Base-by-base conservation (phyloP, 1,140 invertebrate species). In the Drosophila sp. region DNA sequence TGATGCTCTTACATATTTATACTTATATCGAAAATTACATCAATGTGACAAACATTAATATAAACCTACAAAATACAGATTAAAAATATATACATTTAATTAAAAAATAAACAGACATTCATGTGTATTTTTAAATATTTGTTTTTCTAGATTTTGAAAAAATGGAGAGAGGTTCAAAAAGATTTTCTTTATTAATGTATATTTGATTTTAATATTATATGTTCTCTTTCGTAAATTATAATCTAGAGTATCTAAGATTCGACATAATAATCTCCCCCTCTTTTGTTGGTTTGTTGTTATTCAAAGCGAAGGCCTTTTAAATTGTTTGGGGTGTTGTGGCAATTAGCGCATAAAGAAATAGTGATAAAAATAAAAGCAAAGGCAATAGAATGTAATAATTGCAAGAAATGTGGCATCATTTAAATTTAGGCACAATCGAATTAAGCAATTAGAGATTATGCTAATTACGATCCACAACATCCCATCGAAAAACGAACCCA, bases 401-500 rank as follows among this genome's bases (percentile, higher is more conserved):
- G 40, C 53, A 46, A 45, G 50, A 57, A 57, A 67, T 59, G 64
- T 34, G 65, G 32, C 56, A 66, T 40, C 77, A 74, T 80, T 84
- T 74, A 53, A 41, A 36, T 72, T 63, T 67, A 16, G 43, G 57
- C 54, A 62, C 34, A 75, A 58, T 54, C 66, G 75, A 61, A 76
- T 78, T 70, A 72, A 70, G 78, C 78, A 87, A 87, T 87, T 86
- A 75, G 53, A 62, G 64, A 32, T 66, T 73, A 84, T 86, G 74
- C 50, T 78, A 86, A 86, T 86, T 78, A 36, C 40, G 34, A 16
- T 29, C 13, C 29, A 13, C 36, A 32, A 14, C 14, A 40, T 2
- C 11, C 29, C 32, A 38, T 16, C 27, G 4, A 8, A 51, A 2
- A 32, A 6, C 14, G 0, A 38, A 54, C 21, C 59, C 41, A 32